Percentiles rank a stretch among this genome's conserved stretches.
Conservation (phyloP, 2,797 vertebrate genomes). For the Lagorchestes hirsutus region DNA sequence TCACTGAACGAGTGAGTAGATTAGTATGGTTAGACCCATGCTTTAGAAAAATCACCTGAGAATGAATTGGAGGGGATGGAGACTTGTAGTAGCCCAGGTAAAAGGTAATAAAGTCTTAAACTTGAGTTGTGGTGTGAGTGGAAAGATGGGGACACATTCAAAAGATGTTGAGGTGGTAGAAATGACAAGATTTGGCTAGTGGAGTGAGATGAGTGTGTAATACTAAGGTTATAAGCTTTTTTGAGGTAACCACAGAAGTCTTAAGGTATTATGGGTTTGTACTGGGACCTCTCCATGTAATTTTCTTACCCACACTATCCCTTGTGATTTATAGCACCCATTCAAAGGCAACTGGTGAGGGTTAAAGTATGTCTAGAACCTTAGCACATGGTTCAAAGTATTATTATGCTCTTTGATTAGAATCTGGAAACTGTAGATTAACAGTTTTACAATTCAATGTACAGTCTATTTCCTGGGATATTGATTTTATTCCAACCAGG, state of each 20-base stretch:
- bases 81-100: not conserved
- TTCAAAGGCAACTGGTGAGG: not conserved
- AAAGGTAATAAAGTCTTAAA: not conserved
- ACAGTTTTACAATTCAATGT: not conserved
- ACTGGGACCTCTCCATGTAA: not conserved
- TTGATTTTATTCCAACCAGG: not conserved
- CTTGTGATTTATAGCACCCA: not conserved
- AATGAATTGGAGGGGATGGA: not conserved
- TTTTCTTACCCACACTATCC: not conserved
- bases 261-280: not conserved
- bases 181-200: not conserved
- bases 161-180: not conserved
- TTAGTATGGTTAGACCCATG: not conserved
- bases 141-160: not conserved
- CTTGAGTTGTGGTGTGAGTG: not conserved
- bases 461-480: not conserved
- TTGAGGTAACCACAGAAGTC: not conserved
- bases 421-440: not conserved
- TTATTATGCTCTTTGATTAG: slow-evolving; percentile 1
- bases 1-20: not conserved
- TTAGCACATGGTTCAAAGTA: not conserved
- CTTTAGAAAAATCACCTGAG: not conserved
- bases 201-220: not conserved
- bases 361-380: not conserved
- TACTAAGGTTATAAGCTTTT: not conserved